Base-by-base conservation (phyloP, 37 sponge, comb jelly and placozoan species). In the Hexactinellida sp. region DNA sequence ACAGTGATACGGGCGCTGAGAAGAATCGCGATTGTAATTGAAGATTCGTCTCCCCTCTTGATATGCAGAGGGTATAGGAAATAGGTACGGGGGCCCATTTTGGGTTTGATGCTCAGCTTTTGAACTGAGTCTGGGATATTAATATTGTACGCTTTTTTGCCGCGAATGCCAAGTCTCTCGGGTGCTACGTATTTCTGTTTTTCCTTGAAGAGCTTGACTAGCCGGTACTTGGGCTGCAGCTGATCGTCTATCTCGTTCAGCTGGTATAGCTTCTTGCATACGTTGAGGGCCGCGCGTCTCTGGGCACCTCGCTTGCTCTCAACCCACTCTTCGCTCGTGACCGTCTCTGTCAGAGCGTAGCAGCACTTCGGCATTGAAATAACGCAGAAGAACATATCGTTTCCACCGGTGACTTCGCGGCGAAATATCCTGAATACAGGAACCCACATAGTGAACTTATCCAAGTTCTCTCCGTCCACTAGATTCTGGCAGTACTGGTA, bases 331-430 rank as follows among this genome's bases (percentile, higher is more conserved):
- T 63, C 76, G 30, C 76, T 63, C 34, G 21, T n/a, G 13, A 63
- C 76, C 5, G 21, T n/a, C 76, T 63, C 76, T 21, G 30, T n/a
- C 25, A 63, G 76, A 3, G 76, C 76, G 76, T 63, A 63, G 13
- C 76, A 63, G 5, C 28, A 63, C 13, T 63, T 63, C 5, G 76
- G 76, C 76, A 63, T 63, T n/a, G 76, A 63, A 63, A 63, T 63
- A n/a, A 63, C 30, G 34, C 76, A 63, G 30, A 25, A 63, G 76
- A 25, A 63, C 30, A 3, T 63, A 16, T 47, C 52, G 34, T 63
- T 63, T 7, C 5, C 76, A 5, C 30, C 30, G 76, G 3, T 63
- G 19, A 21, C 76, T 23, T 63, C 30, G 13, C 76, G 76, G 3
- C 30, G 76, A 23, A 21, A 63, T n/a, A 63, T 63, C 30, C 76